Base-by-base conservation (phyloP, 2,888 invertebrate genomes). In the Melolontha melolontha region DNA sequence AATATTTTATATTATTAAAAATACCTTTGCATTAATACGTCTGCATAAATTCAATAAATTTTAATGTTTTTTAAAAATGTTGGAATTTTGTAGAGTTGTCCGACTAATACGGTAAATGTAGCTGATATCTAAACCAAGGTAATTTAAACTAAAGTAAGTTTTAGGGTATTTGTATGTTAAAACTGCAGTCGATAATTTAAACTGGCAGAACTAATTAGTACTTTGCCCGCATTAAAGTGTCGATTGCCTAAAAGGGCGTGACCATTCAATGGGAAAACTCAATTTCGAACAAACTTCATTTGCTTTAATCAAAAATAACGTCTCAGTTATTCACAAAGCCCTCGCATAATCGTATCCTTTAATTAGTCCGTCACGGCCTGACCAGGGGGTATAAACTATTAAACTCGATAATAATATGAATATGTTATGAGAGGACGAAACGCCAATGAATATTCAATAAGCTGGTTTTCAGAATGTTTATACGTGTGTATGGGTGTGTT, bases 331-430 rank as follows among this genome's bases (percentile, higher is more conserved):
- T 39, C 54, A 54, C n/a, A 54, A 54, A 54, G 40, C 17, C 40
- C n/a, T 16, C 40, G 16, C 54, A 40, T 54, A 54, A 54, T 54
- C 54, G 54, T 54, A 54, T 54, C 54, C 16, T 47, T 62, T 47
- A 62, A 62, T 62, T 29, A 62, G 34, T 11, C 34, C 59, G 47
- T 47, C n/a, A 47, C 16, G 14, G 59, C 16, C 42, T 27, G 8
- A 16, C 22, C 39, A 34, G 59, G 47, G 47, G 14, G 17, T 49
- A 16, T 64, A 52, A 52, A 64, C 54, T 64, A 64, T 64, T 54
- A 64, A 64, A 64, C 64, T 52, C 41, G 51, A 64, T 64, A 64
- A 52, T 64, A 64, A 64, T 52, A 64, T 41, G 64, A 64, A 64
- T 64, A 42, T 34, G 54, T 42, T 47, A 49, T 64, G 42, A 64